phyloP scores from a whole-genome alignment of 2,113 vertebrate species.

The Corvus hawaiiensis region DNA sequence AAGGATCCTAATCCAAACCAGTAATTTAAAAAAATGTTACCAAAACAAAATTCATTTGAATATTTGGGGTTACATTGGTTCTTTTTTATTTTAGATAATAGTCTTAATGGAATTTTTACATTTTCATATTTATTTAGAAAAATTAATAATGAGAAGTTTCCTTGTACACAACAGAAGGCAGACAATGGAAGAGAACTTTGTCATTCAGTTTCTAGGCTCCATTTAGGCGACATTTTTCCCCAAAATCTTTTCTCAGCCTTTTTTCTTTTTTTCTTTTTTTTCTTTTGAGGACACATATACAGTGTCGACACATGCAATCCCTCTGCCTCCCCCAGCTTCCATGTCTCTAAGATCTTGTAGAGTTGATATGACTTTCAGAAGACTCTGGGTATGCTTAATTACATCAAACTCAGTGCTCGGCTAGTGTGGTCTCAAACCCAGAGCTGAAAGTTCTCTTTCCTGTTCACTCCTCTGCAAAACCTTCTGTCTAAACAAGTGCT shows the following conservation, averaged over 20 bases:
- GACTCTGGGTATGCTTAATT: background rate
- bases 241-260: background rate
- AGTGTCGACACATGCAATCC: rapidly evolving
- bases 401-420: background rate
- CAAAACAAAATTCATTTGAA: background rate
- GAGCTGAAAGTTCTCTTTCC: background rate
- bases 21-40: background rate
- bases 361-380: background rate
- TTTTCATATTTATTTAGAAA: background rate
- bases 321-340: background rate
- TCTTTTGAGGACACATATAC: background rate
- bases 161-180: background rate
- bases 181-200: background rate
- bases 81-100: background rate
- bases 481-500: background rate
- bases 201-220: background rate
- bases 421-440: background rate
- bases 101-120: background rate
- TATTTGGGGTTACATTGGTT: background rate
- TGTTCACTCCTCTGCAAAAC: background rate
- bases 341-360: background rate
- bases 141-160: background rate
- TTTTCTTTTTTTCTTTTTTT: background rate
- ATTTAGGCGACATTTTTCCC: background rate
- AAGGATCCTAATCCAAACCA: background rate